phyloP scores from a whole-genome alignment of 2,113 vertebrate genomes.

The Halcyon senegalensis region DNA sequence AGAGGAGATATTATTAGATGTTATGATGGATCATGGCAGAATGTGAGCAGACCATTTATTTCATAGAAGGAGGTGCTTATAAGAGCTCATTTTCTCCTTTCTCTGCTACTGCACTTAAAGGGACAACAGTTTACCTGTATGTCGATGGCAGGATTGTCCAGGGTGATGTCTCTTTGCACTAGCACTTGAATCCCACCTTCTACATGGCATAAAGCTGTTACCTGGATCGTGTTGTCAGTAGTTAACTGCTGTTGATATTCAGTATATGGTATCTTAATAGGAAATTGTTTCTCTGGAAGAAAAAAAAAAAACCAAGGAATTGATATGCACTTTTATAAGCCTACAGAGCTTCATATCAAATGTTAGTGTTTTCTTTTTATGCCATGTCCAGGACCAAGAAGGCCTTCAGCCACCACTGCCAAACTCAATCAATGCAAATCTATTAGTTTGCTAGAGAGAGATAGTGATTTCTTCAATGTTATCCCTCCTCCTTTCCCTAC shows the following conservation, averaged over 20 bases:
- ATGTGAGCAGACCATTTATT: neutral
- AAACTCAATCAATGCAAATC: neutral
- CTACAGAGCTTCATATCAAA: neutral
- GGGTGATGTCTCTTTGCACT: constrained; percentile 65
- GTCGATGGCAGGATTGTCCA: constrained; percentile 73
- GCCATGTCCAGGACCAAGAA: neutral
- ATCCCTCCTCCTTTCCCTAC: neutral
- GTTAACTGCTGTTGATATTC: constrained; percentile 76
- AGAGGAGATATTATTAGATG: neutral
- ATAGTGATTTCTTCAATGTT: neutral
- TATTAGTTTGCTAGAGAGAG: neutral
- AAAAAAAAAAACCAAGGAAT: neutral
- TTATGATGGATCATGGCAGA: neutral
- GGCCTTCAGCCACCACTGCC: neutral
- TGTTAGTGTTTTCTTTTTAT: neutral
- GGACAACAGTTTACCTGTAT: constrained; percentile 70
- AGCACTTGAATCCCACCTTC: constrained; percentile 58
- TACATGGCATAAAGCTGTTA: constrained; percentile 75
- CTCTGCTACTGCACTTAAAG: neutral
- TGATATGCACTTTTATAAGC: neutral
- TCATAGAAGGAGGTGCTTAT: neutral
- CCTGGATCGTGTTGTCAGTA: constrained; percentile 75
- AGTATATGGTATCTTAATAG: constrained; percentile 68
- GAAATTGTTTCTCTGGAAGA: constrained; percentile 69
- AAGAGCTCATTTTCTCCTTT: neutral